Evolutionary conservation across 2,113 vertebrate genomes (phyloP), one percentile per base, ranked within the genome.

Genomic region (Trochalopteron elliotii): DNA sequence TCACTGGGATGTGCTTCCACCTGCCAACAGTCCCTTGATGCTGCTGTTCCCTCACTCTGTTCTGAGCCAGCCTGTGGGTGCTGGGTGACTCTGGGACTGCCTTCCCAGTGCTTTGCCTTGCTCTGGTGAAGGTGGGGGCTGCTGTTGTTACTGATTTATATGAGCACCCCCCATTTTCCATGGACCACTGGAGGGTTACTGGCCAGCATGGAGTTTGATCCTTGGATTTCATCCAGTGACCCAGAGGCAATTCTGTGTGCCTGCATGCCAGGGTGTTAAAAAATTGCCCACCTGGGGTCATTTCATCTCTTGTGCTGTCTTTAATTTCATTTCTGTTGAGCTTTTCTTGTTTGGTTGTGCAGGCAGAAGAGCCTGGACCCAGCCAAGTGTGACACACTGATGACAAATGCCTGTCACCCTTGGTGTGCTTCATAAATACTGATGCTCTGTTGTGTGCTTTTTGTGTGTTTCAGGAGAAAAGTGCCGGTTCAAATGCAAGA

Each of bases 381-480:
- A 44, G 31, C 10, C 0, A 1, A 30, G 47, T 30, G 74, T 87
- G 90, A 57, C 27, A 37, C 50, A 9, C 7, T 52, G 37, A 76
- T 81, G 87, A 68, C 49, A 90, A 64, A 94, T 35, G 19, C 45
- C 16, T 69, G 35, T 83, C 5, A 2, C 1, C 2, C 21, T 65
- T 47, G 42, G 13, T 61, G 44, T 75, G 6, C 33, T 49, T 40
- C 37, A 23, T 35, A 39, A 65, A 40, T 39, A 39, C 69, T 70
- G 44, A 84, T 72, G 57, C 49, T 52, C 61, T 96, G 30, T 67
- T 88, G 55, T 94, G 33, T 83, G 57, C 16, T 59, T 40, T 85
- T 50, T 97, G 57, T 97, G 60, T 98, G 60, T 98, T 97, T 79
- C 97, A 98, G 98, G 98, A 98, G 97, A 98, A 98, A 98, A 98